Evolutionary conservation across 1,140 invertebrate genomes (phyloP).

Genomic region (Temnothorax nylanderi): DNA sequence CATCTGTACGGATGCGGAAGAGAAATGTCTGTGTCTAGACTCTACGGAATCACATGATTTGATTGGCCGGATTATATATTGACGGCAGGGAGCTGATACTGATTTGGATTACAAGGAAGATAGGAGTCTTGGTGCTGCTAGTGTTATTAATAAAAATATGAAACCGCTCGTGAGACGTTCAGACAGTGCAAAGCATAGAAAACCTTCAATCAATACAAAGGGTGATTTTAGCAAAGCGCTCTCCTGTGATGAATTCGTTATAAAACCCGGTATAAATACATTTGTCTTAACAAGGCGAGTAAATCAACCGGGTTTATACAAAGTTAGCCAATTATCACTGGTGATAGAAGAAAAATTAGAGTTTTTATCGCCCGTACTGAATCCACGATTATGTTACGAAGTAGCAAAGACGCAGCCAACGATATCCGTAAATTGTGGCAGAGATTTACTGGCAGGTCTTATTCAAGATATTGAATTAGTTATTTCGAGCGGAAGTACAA

Average conservation of each 20-base stretch:
- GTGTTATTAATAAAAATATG: slow-evolving; percentile 87
- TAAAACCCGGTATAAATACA: slow-evolving; percentile 91
- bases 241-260: slow-evolving; percentile 84
- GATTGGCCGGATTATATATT: too few species aligned
- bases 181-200: slow-evolving; percentile 87
- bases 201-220: slow-evolving; percentile 84
- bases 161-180: slow-evolving; percentile 86
- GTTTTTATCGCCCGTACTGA: slow-evolving; percentile 84
- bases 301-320: slow-evolving; percentile 87
- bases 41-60: too few species aligned
- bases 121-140: slow-evolving; percentile 89
- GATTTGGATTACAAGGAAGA: slow-evolving; percentile 93
- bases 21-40: too few species aligned
- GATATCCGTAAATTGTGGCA: slow-evolving; percentile 84
- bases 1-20: too few species aligned
- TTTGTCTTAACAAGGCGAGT: slow-evolving; percentile 88
- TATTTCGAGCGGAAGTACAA: slow-evolving; percentile 89
- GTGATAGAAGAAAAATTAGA: slow-evolving; percentile 86
- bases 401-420: slow-evolving; percentile 87
- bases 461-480: slow-evolving; percentile 89
- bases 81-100: too few species aligned
- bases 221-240: slow-evolving; percentile 89
- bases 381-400: slow-evolving; percentile 85
- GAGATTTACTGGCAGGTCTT: slow-evolving; percentile 90
- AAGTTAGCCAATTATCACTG: slow-evolving; percentile 87